Percentiles rank a stretch among this genome's conserved stretches.
Evolutionary conservation across 2,888 invertebrate species (phyloP).

Genomic region (Diarsia mendica): DNA sequence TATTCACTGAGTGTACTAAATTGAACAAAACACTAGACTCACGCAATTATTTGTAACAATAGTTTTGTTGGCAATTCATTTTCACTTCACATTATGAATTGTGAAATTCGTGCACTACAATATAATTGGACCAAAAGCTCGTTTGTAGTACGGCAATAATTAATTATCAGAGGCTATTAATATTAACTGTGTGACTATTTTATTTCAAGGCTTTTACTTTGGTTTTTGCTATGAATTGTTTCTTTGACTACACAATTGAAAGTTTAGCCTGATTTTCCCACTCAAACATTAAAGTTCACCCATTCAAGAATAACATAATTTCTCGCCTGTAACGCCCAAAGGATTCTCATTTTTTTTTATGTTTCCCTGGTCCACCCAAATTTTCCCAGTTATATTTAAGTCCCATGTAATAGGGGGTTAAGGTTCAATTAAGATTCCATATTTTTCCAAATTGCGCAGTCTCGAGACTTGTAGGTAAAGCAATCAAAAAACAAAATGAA

Average conservation of each 20-base stretch:
- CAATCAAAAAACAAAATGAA: not conserved
- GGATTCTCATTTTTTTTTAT: too few species aligned
- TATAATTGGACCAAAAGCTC: conserved; percentile 39
- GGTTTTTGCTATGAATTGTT: not conserved
- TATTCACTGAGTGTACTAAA: conserved; percentile 36
- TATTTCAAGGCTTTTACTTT: not conserved
- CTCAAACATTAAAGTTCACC: not conserved
- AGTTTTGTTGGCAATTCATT: conserved; percentile 60
- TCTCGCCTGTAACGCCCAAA: not conserved
- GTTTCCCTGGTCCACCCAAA: not conserved
- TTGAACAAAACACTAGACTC: conserved; percentile 61
- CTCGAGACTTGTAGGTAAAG: not conserved
- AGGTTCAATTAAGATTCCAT: not conserved
- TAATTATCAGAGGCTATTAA: conserved; percentile 27
- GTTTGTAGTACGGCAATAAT: not conserved
- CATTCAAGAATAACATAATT: not conserved
- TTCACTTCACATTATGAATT: conserved; percentile 64
- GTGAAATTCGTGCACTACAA: conserved; percentile 47
- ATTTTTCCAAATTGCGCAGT: not conserved
- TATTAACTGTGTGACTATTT: conserved; percentile 25
- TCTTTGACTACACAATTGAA: not conserved
- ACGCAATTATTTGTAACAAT: conserved; percentile 69
- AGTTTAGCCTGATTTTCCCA: not conserved
- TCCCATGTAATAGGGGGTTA: not conserved
- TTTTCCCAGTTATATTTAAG: not conserved